A percentile compares a stretch with the other conserved stretches of the same genome.
Conservation (phyloP, 1,140 invertebrate species). For the Phymastichus coffea region DNA sequence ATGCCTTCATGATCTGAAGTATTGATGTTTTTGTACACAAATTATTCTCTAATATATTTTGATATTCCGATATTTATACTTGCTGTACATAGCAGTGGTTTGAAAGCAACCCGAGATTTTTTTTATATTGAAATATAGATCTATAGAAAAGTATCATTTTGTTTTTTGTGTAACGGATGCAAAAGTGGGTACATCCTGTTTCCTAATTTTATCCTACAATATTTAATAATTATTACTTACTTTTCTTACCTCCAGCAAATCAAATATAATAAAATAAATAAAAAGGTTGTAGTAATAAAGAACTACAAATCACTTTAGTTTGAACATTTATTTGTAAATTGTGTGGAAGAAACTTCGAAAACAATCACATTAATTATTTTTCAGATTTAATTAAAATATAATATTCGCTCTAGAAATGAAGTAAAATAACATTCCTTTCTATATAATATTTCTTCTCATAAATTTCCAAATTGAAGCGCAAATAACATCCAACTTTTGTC, state of each 20-base stretch:
- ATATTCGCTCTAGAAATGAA: slow-evolving; percentile 6
- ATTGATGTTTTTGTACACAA: not conserved
- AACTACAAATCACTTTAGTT: too few relatives aligned
- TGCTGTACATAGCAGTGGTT: not conserved
- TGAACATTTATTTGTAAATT: slow-evolving; percentile 27
- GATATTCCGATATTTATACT: slow-evolving; percentile 12
- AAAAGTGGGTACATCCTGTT: not conserved
- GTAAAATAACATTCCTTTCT: slow-evolving; percentile 8
- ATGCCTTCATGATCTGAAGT: slow-evolving; percentile 11
- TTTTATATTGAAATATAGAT: slow-evolving; percentile 5
- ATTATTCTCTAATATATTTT: slow-evolving; percentile 8
- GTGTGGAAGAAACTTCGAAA: slow-evolving; percentile 15
- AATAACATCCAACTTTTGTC: not conserved
- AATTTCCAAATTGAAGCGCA: slow-evolving; percentile 3
- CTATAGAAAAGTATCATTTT: slow-evolving; percentile 5
- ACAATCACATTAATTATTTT: slow-evolving; percentile 10
- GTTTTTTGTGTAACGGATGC: not conserved
- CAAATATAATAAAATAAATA: not conserved
- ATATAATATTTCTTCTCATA: slow-evolving; percentile 5
- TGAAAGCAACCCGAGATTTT: slow-evolving; percentile 10
- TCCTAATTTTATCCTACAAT: not conserved
- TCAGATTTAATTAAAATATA: slow-evolving; percentile 5
- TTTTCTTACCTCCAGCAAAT: slow-evolving; percentile 46
- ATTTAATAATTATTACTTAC: slow-evolving; percentile 33
- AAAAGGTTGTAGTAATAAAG: too few relatives aligned